Evolutionary conservation across 2,113 vertebrate species (phyloP).

Genomic region (Apeltes quadracus): DNA sequence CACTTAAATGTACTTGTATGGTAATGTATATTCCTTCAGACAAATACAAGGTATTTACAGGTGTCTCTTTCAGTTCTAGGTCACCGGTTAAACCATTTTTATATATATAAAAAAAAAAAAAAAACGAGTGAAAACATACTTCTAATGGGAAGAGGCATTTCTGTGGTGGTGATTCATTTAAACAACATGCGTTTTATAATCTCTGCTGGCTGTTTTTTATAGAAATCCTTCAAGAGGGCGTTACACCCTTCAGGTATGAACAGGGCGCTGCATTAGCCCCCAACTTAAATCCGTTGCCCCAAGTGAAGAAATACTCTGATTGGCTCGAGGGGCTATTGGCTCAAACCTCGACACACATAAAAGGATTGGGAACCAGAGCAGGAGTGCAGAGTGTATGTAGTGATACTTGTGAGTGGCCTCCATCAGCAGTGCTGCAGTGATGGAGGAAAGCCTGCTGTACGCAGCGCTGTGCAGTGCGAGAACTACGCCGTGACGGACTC

Average conservation of each 20-base stretch:
- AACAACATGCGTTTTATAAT: conserved; percentile 4
- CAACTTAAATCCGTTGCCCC: conserved; percentile 28
- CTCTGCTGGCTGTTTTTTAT: conserved; percentile 33
- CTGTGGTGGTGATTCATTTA: neutral
- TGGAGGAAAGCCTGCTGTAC: conserved; percentile 9
- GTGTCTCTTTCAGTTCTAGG: neutral
- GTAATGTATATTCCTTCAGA: neutral
- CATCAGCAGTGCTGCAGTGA: conserved; percentile 46
- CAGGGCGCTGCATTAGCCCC: conserved; percentile 35
- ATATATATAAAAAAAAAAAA: neutral
- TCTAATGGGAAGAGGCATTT: neutral
- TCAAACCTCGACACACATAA: conserved; percentile 48
- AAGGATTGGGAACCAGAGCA: conserved; percentile 33
- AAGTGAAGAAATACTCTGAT: conserved; percentile 55
- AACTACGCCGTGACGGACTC: conserved; percentile 9
- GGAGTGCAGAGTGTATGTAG: conserved; percentile 32
- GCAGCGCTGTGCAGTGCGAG: neutral
- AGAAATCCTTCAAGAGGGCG: conserved; percentile 33
- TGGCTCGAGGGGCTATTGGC: conserved; percentile 58
- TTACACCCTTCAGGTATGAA: conserved; percentile 38
- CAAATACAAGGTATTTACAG: neutral
- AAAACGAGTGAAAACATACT: neutral
- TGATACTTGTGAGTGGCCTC: conserved; percentile 52
- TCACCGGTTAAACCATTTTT: neutral
- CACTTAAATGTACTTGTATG: neutral